These are phyloP conservation scores for Craterocephalus amniculus DNA, from an alignment of 2,797 vertebrate species.

Conservation along the genomic window DNA sequence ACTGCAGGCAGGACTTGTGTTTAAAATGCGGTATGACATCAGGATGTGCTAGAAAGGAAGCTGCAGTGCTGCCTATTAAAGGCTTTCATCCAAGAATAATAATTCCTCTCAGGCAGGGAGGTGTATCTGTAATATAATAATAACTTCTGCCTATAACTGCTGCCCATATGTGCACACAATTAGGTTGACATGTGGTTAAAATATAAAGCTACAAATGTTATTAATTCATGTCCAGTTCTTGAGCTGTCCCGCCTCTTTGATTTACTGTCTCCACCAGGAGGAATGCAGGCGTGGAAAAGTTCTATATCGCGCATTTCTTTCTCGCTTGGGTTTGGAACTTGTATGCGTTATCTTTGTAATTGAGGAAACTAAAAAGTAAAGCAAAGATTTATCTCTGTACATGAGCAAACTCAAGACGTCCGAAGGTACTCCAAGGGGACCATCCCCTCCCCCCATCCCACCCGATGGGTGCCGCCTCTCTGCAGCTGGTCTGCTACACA, in stretches of 20 bases:
- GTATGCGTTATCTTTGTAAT: conserved; percentile 75
- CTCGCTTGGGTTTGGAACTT: conserved; percentile 46
- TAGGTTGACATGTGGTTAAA: conserved; percentile 33
- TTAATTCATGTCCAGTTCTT: not conserved
- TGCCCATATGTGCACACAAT: not conserved
- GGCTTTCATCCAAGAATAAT: conserved; percentile 43
- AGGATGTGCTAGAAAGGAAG: conserved; percentile 54
- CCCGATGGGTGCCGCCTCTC: not conserved
- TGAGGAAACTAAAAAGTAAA: conserved; percentile 77
- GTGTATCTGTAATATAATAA: conserved; percentile 16
- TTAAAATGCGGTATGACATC: conserved; percentile 39
- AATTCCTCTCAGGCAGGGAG: conserved; percentile 14
- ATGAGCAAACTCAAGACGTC: conserved; percentile 58
- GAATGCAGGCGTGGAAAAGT: conserved; percentile 33
- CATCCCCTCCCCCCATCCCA: conserved; percentile 10
- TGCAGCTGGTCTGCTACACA: conserved; percentile 34
- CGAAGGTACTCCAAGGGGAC: conserved; percentile 48
- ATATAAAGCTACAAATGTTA: not conserved
- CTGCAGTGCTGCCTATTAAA: conserved; percentile 2
- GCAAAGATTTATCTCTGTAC: conserved; percentile 65
- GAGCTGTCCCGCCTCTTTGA: not conserved
- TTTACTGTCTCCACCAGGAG: not conserved
- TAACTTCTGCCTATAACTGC: conserved; percentile 9
- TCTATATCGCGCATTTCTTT: conserved; percentile 33
- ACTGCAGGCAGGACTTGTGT: conserved; percentile 37